Conservation (phyloP, 2,888 invertebrate genomes). For the Cheilosia grossa region DNA sequence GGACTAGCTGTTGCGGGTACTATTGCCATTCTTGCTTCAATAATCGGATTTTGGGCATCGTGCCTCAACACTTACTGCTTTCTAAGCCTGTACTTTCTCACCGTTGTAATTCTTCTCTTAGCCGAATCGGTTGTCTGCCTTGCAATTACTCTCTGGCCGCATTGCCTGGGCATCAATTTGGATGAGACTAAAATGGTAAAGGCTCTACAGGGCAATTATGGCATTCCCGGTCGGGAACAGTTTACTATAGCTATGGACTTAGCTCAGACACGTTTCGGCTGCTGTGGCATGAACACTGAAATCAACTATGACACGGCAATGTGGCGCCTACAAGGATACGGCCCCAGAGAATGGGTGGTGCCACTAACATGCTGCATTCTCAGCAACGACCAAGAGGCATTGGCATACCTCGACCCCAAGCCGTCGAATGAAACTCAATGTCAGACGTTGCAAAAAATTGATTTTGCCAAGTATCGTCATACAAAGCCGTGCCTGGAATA, state of each 20-base stretch:
- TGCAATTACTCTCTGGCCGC: conserved; percentile 90
- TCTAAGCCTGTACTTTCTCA: conserved; percentile 89
- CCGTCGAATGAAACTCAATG: conserved; percentile 89
- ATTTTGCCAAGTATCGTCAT: conserved; percentile 81
- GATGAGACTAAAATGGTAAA: conserved; percentile 88
- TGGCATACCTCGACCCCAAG: conserved; percentile 89
- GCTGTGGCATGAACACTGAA: conserved; percentile 91
- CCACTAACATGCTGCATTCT: conserved; percentile 89
- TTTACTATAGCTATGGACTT: conserved; percentile 92
- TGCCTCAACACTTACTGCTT: conserved; percentile 90
- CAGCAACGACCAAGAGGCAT: conserved; percentile 84
- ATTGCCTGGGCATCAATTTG: conserved; percentile 89
- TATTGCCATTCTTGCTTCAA: conserved; percentile 87
- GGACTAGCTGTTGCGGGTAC: conserved; percentile 89
- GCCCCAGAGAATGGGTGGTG: conserved; percentile 88
- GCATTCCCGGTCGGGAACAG: conserved; percentile 87
- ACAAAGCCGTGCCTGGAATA: conserved; percentile 86
- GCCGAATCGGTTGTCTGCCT: conserved; percentile 89
- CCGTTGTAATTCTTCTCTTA: conserved; percentile 87
- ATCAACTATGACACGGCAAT: conserved; percentile 91
- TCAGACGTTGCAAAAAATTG: conserved; percentile 84
- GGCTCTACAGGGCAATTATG: conserved; percentile 90
- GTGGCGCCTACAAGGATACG: conserved; percentile 90
- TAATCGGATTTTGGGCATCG: conserved; percentile 92
- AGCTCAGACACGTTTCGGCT: conserved; percentile 89